phyloP scores from a whole-genome alignment of 2,888 invertebrate genomes.

The Meliscaeva auricollis region DNA sequence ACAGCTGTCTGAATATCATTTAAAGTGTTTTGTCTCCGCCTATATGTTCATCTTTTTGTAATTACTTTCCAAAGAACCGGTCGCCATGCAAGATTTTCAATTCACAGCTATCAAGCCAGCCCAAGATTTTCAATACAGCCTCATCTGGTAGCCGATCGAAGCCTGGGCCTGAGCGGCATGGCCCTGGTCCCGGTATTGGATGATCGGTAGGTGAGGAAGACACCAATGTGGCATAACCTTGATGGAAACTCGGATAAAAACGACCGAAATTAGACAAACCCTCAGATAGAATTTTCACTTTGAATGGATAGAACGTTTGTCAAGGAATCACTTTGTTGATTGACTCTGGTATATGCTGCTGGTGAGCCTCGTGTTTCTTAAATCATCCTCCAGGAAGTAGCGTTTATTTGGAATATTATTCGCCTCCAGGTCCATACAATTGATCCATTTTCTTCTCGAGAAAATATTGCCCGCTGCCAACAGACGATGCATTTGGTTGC shows the following conservation, averaged over 20 bases:
- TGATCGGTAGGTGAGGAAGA: conserved; percentile 85
- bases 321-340: conserved; percentile 79
- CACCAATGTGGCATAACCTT: conserved; percentile 92
- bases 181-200: conserved; percentile 80
- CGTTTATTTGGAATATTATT: conserved; percentile 83
- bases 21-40: conserved; percentile 88
- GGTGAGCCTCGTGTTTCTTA: conserved; percentile 81
- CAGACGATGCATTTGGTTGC: conserved; percentile 79
- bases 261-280: conserved; percentile 84
- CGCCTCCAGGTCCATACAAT: conserved; percentile 82
- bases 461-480: conserved; percentile 81
- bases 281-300: conserved; percentile 83
- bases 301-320: conserved; percentile 81
- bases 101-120: conserved; percentile 89
- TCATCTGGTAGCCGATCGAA: conserved; percentile 89
- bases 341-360: conserved; percentile 80
- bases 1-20: conserved; percentile 87
- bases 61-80: conserved; percentile 90
- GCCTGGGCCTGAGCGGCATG: conserved; percentile 83
- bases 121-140: conserved; percentile 88
- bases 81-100: conserved; percentile 91
- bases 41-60: conserved; percentile 85
- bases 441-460: conserved; percentile 84
- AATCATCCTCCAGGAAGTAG: conserved; percentile 82
- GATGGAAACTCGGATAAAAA: conserved; percentile 89